phyloP scores from a whole-genome alignment of 2,113 vertebrate genomes.

The Haemorhous mexicanus region DNA sequence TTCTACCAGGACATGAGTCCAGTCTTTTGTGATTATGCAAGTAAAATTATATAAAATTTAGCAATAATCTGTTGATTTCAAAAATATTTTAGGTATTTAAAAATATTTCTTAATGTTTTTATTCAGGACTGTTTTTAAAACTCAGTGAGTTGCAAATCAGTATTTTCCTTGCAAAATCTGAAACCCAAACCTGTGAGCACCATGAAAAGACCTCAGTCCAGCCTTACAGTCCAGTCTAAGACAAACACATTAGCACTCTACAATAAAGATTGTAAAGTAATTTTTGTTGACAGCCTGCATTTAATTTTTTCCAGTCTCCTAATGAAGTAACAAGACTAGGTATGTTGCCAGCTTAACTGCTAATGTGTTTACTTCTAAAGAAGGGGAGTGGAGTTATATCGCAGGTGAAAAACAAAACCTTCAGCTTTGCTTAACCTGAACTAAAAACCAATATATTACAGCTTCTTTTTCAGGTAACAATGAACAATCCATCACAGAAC shows the following conservation, averaged over 20 bases:
- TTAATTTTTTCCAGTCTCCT: background rate
- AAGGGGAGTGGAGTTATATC: background rate
- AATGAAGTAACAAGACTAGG: background rate
- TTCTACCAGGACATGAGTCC: background rate
- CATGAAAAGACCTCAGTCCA: background rate
- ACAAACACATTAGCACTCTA: background rate
- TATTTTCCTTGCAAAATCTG: background rate
- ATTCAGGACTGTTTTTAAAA: background rate
- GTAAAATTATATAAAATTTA: background rate
- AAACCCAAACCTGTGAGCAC: background rate
- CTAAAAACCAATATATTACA: background rate
- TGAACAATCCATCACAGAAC: constrained; percentile 13
- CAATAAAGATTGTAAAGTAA: background rate
- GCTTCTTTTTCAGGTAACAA: background rate
- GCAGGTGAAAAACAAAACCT: background rate
- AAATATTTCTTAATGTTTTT: background rate
- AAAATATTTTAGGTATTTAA: background rate
- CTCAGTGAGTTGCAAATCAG: background rate
- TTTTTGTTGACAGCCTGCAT: background rate
- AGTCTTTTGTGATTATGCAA: background rate
- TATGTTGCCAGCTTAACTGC: background rate
- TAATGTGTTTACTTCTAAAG: constrained; percentile 11
- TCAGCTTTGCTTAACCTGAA: constrained; percentile 22
- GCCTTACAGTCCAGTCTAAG: background rate
- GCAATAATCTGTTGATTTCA: background rate